A percentile compares a stretch with the other conserved stretches of the same genome.
phyloP scores from a whole-genome alignment of 2,113 vertebrate species.

The Scomber japonicus region DNA sequence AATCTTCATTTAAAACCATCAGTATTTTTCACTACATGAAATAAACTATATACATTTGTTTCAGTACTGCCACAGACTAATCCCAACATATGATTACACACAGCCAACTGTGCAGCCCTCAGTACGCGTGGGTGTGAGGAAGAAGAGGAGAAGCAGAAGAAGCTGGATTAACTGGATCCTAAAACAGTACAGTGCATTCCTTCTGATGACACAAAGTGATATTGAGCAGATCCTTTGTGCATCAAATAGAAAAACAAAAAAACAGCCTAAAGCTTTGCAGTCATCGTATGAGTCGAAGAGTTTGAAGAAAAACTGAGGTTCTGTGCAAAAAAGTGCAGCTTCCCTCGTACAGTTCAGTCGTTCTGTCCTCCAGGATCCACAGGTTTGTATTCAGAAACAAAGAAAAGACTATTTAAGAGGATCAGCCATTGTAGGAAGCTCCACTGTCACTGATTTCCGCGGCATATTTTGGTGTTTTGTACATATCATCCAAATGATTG shows the following conservation, averaged over 20 bases:
- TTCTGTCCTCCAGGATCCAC: constrained; percentile 21
- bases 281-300: constrained; percentile 38
- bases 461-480: too few species aligned
- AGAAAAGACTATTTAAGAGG: background rate
- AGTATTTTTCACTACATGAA: too few species aligned
- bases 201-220: constrained; percentile 60
- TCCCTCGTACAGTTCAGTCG: constrained; percentile 39
- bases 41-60: too few species aligned
- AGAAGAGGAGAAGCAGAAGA: background rate
- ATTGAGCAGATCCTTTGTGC: constrained; percentile 39
- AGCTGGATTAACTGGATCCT: constrained; percentile 12
- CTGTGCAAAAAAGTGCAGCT: constrained; percentile 75
- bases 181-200: constrained; percentile 47
- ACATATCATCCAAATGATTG: too few species aligned
- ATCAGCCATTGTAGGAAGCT: constrained; percentile 1
- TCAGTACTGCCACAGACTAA: background rate
- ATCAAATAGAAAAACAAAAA: constrained; percentile 44
- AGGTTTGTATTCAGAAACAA: constrained; percentile 11
- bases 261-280: constrained; percentile 15
- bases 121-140: background rate
- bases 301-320: constrained; percentile 58
- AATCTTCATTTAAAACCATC: too few species aligned
- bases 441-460: too few species aligned
- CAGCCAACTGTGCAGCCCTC: constrained; percentile 6
- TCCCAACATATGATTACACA: too few species aligned